Base-by-base conservation (phyloP, 2,113 vertebrate species). In the Centropus bengalensis region DNA sequence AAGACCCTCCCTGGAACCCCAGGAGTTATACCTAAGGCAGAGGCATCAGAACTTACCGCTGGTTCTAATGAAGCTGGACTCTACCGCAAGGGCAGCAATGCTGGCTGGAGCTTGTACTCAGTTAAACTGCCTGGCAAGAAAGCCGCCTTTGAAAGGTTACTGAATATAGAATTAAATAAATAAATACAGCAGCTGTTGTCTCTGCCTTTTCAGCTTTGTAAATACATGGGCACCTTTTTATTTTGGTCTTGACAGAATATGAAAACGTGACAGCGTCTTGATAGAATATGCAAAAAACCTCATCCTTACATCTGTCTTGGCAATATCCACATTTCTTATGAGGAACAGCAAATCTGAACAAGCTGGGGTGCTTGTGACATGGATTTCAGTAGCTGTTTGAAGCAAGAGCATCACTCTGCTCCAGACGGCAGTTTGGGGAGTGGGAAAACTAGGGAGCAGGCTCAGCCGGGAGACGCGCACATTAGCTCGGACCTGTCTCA, bases 241-340 rank as follows among this genome's bases (percentile, higher is more conserved):
- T 92, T 88, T 81, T 26, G 38, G 32, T n/a, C 36, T 63, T 32
- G 47, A 33, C 28, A 38, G 40, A 51, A 30, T 19, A 60, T 2
- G 4, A 12, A 70, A 83, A 70, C 12, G 44, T 18, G 44, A 7
- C 44, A 45, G 8, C 14, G 32, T n/a, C 36, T 67, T 28, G 47
- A 33, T 26, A 38, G 40, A 51, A 30, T 19, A 60, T 2, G 4
- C 12, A 67, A 83, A 70, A 18, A 18, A 45, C 11, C 11, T 42
- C 52, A 33, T 28, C 28, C 38, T 56, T 42, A 55, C 80, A 81
- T 59, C 45, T 67, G 59, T 51, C 56, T 58, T 38, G 66, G 28
- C 40, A 55, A 14, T 8, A 76, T 5, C 44, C 51, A 12, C n/a
- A 6, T 17, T 12, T 27, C 32, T 13, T 28, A 16, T 0, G 26